Conservation (phyloP, 2,797 vertebrate genomes). For the Paramormyrops hopkinsi region DNA sequence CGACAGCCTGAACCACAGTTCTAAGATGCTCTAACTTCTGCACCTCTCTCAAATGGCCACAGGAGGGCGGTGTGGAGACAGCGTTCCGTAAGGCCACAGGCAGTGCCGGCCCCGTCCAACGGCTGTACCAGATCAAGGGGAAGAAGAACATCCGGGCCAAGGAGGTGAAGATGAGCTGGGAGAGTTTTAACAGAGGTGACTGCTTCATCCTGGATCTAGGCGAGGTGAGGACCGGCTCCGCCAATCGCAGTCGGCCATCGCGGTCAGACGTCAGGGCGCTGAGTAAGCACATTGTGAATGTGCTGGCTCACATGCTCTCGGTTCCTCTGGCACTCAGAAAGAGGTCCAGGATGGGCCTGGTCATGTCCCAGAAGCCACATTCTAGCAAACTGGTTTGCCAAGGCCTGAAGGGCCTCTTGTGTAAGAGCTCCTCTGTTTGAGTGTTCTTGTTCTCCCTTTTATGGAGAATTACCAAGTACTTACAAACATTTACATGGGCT, state of each 20-base stretch:
- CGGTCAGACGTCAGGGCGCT: not conserved
- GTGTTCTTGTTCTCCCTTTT: not conserved
- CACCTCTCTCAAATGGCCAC: slow-evolving; percentile 4
- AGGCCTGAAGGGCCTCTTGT: not conserved
- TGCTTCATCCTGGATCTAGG: slow-evolving; percentile 70
- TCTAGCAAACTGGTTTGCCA: not conserved
- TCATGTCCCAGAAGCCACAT: not conserved
- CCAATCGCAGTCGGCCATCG: not conserved
- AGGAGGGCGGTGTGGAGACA: slow-evolving; percentile 68
- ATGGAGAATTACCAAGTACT: not conserved
- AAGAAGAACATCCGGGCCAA: slow-evolving; percentile 61
- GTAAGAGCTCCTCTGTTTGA: not conserved
- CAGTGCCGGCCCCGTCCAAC: slow-evolving; percentile 45
- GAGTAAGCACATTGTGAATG: not conserved
- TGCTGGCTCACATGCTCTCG: not conserved
- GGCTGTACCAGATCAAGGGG: slow-evolving; percentile 67
- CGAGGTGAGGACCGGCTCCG: slow-evolving; percentile 39
- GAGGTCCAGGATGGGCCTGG: not conserved
- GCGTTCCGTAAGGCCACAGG: slow-evolving; percentile 62
- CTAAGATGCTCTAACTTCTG: not conserved
- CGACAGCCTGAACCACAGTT: not conserved
- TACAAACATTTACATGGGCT: not conserved
- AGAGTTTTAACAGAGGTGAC: slow-evolving; percentile 68
- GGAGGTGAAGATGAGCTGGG: slow-evolving; percentile 59
- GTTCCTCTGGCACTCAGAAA: not conserved